phyloP scores from a whole-genome alignment of 2,113 vertebrate genomes.

The Scomber japonicus region DNA sequence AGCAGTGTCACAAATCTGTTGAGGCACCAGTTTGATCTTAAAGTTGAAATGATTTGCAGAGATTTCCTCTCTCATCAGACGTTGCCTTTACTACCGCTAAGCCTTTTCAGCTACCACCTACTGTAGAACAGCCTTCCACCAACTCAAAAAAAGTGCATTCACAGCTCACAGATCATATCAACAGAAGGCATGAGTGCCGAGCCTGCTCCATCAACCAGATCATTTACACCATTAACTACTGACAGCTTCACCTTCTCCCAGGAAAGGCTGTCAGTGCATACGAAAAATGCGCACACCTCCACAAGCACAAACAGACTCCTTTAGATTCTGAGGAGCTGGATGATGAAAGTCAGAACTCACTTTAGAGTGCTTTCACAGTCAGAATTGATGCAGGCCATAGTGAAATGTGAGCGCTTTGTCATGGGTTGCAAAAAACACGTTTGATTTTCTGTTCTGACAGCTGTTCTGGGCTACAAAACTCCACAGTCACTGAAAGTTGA shows the following conservation, averaged over 20 bases:
- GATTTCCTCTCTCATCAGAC: not conserved
- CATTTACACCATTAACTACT: constrained; percentile 40
- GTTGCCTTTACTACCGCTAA: not conserved
- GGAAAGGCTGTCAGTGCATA: constrained; percentile 33
- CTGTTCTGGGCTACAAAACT: constrained; percentile 47
- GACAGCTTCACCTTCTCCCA: constrained; percentile 37
- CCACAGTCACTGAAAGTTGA: constrained; percentile 65
- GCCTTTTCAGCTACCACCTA: not conserved
- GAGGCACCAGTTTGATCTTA: no score
- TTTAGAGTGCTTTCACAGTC: constrained; percentile 27
- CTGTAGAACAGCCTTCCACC: not conserved
- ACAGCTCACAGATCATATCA: constrained; percentile 41
- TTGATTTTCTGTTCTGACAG: constrained; percentile 72
- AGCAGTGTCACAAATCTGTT: not conserved
- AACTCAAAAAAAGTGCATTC: not conserved
- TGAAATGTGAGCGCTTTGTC: constrained; percentile 58
- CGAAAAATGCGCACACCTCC: constrained; percentile 29
- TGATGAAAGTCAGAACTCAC: constrained; percentile 39
- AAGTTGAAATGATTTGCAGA: no score
- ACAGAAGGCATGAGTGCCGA: constrained; percentile 27
- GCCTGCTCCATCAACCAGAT: constrained; percentile 36
- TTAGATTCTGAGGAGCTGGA: constrained; percentile 7
- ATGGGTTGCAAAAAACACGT: constrained; percentile 26
- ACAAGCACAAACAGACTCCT: constrained; percentile 16
- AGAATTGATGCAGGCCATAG: constrained; percentile 27